Percentiles rank a stretch among this genome's conserved stretches.
phyloP scores from a whole-genome alignment of 2,113 vertebrate species.

The Alosa alosa region DNA sequence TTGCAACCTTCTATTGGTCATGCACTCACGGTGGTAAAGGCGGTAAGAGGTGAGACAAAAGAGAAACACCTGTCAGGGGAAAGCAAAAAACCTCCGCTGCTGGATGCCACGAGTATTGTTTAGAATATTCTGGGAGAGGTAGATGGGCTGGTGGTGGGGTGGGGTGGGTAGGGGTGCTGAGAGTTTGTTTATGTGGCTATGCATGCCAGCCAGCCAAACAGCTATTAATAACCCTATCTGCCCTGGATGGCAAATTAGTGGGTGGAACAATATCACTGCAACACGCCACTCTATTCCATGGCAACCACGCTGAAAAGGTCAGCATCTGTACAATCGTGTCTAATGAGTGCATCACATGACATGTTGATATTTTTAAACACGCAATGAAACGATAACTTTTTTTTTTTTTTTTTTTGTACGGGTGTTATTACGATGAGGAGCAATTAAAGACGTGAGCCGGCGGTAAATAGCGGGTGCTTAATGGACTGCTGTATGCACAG shows the following conservation, averaged over 20 bases:
- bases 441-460: background rate
- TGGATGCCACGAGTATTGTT: background rate
- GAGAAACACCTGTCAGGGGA: background rate
- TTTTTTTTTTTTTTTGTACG: too few species aligned
- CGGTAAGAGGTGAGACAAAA: background rate
- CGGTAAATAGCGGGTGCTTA: background rate
- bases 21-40: background rate
- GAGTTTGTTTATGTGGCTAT: background rate
- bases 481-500: conserved; percentile 2
- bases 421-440: background rate
- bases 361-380: background rate
- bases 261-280: background rate
- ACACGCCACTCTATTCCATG: conserved; percentile 59
- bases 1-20: background rate
- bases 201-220: background rate
- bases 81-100: background rate
- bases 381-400: background rate
- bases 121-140: background rate
- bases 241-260: conserved; percentile 6
- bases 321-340: background rate
- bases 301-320: conserved; percentile 58
- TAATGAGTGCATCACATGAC: conserved; percentile 4
- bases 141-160: too few species aligned
- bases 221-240: conserved; percentile 9
- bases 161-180: background rate